Evolutionary conservation across 37 sponge, comb jelly and placozoan species (phyloP), one percentile per base, ranked within the genome.

Genomic region (Aplysina aerophoba): DNA sequence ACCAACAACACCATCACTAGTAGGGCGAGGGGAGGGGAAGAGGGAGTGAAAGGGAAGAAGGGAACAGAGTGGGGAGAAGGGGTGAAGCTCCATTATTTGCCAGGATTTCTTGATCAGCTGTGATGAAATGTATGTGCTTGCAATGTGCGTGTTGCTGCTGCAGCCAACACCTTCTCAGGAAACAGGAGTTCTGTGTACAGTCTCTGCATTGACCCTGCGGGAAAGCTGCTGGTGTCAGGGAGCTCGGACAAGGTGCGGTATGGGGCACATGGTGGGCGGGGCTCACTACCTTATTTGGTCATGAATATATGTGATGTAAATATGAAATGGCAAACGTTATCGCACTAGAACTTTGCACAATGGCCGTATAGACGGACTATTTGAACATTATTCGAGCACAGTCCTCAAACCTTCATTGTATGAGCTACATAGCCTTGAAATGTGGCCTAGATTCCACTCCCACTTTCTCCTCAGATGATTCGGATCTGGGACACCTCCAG

Each of bases 181-280:
- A 93, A 96, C 62, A 96, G 94, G 82, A 81, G 94, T 25, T 99
- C 99, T 34, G 83, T 96, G 17, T 99, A 99, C 73, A 93, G 95
- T 81, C 50, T 99, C 0, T 90, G 86, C 2, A 89, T 91, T 71
- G 90, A 91, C 50, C 83, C 87, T n/a, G 84, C 50, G 1, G 95
- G 97, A 3, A 85, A 91, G 21, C 63, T 96, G 1, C 71, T 99
- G 0, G 91, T 93, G 12, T 87, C 92, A 81, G 95, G 99, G 0
- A 90, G 92, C 19, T 94, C 99, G 0, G 99, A 96, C 63, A 98
- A 93, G 85, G 92, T 98, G 40, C 30, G 54, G 0, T 12, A 75
- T 65, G 21, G 20, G 28, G 8, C 50, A 44, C 8, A 8, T 30
- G 24, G 65, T 28, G 65, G 24, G 24, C 65, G 30, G 24, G 65